Evolutionary conservation across 2,888 invertebrate genomes (phyloP).

Genomic region (Catocala fraxini): DNA sequence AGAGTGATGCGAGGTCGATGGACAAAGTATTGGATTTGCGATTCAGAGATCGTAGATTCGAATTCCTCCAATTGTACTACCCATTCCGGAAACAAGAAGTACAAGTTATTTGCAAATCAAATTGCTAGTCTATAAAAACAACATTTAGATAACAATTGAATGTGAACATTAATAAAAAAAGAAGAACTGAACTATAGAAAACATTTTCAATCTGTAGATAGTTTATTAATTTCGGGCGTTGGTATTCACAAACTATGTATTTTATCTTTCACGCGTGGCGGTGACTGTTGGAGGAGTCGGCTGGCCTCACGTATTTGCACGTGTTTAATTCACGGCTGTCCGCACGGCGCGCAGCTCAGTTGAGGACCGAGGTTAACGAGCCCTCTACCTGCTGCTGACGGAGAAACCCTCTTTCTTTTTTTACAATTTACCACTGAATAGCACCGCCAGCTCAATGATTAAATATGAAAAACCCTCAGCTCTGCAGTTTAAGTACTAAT

Average conservation of each 20-base stretch:
- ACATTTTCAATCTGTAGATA: no score
- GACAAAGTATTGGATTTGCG: no score
- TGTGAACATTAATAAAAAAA: no score
- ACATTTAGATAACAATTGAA: no score
- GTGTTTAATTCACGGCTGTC: constrained; percentile 62
- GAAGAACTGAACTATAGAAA: no score
- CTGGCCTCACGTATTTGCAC: constrained; percentile 54
- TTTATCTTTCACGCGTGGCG: not conserved
- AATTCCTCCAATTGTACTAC: no score
- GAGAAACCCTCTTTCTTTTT: constrained; percentile 39
- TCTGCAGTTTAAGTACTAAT: constrained; percentile 45
- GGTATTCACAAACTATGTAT: no score
- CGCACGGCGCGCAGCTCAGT: constrained; percentile 25
- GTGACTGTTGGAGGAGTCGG: constrained; percentile 3
- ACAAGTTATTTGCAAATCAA: no score
- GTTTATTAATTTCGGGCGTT: not conserved
- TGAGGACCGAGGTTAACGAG: constrained; percentile 57
- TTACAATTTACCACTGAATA: constrained; percentile 46
- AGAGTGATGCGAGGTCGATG: no score
- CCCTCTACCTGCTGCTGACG: constrained; percentile 39
- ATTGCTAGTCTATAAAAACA: no score
- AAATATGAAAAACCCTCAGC: constrained; percentile 39
- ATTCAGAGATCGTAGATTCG: no score
- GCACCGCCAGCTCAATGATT: constrained; percentile 37
- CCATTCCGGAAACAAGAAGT: no score